Evolutionary conservation across 2,113 vertebrate species (phyloP).

Genomic region (Mobula hypostoma): DNA sequence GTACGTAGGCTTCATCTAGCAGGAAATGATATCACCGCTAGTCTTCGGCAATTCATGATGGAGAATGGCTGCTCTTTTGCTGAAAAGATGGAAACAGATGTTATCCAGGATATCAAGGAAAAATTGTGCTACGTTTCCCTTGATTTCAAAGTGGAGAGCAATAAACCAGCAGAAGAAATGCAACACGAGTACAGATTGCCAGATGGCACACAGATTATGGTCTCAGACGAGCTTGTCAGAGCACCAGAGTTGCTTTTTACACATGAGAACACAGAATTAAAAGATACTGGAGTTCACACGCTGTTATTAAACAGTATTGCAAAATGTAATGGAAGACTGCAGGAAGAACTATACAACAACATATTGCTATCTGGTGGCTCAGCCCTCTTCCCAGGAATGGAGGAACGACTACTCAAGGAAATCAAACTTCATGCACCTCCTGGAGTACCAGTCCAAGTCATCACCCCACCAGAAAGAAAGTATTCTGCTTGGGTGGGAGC

Average conservation of each 20-base stretch:
- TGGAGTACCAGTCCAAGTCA: slow-evolving; percentile 9
- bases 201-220: slow-evolving; percentile 25
- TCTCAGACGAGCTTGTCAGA: background rate
- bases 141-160: slow-evolving; percentile 15
- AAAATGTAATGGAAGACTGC: slow-evolving; percentile 2
- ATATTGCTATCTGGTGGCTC: slow-evolving; percentile 35
- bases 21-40: slow-evolving; percentile 29
- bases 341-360: slow-evolving; percentile 27
- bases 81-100: slow-evolving; percentile 2
- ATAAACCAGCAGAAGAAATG: slow-evolving; percentile 9
- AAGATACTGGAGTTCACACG: slow-evolving; percentile 15
- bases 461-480: slow-evolving; percentile 36
- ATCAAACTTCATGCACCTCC: background rate
- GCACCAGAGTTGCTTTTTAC: slow-evolving; percentile 36
- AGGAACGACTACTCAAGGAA: slow-evolving; percentile 35
- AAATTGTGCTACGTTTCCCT: slow-evolving; percentile 23
- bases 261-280: background rate
- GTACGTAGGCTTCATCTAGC: slow-evolving; percentile 28
- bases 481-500: slow-evolving; percentile 37
- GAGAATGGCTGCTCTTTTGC: slow-evolving; percentile 10
- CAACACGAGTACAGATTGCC: slow-evolving; percentile 35
- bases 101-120: slow-evolving; percentile 35
- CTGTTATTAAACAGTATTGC: slow-evolving; percentile 33
- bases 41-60: slow-evolving; percentile 14
- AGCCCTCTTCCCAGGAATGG: slow-evolving; percentile 36